Base-by-base conservation (phyloP, 1,140 invertebrate genomes). In the Trypoxylus dichotomus region DNA sequence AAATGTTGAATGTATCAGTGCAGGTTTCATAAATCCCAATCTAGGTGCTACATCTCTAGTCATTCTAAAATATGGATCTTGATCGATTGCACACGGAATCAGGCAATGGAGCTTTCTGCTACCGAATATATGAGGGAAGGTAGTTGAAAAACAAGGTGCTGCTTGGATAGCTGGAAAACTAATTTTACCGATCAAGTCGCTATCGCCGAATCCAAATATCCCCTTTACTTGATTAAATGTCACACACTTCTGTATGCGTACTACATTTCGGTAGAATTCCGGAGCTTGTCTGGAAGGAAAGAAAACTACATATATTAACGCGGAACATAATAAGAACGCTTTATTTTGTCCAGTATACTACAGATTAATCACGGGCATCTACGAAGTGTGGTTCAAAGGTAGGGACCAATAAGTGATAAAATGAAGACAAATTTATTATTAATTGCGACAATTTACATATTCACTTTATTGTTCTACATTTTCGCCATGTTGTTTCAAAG, bases 21-120 rank as follows among this genome's bases (percentile, higher is more conserved):
- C 94, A n/a, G 98, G 98, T 86, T 99, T 99, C 0, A 91, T 91
- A 84, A 91, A 93, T 94, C 95, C 94, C 13, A 99, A 87, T 77
- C 92, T 91, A 0, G 97, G 97, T 0, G 97, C 96, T 21, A 99
- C 96, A 88, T 99, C 98, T 78, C 98, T 90, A 0, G 97, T 97
- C 97, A 99, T 98, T 76, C 98, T 90, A 87, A 99, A 99, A 87
- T 99, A 99, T 0, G 98, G 98, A 88, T 99, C 98, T 91, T 99
- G 98, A 90, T 99, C 98, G 83, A 99, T 99, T 32, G 97, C 98
- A 88, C 98, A 99, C 0, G 98, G 98, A 80, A 99, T 98, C 1
- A 99, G 88, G 84, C 97, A 98, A 5, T 94, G 94, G 75, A 97
- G 89, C 85, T 97, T 95, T 74, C 92, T 92, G 76, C 92, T 89